Evolutionary conservation across 92 coral and sea anemone species (phyloP), one percentile per base, ranked within the genome.

Genomic region (Epizoanthus illoricatus): DNA sequence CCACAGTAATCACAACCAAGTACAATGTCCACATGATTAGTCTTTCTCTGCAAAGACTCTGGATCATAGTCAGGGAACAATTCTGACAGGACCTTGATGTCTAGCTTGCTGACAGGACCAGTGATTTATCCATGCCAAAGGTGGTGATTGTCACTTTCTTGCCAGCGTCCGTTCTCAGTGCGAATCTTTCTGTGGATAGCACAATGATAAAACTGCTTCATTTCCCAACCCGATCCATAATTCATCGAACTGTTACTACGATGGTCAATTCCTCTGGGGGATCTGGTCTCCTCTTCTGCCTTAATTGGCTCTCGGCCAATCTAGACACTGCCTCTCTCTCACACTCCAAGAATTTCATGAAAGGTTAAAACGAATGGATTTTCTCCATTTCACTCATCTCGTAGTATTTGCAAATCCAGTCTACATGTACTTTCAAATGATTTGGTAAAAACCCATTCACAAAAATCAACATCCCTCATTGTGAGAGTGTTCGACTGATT

Each of bases 81-180:
- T 57, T 85, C 59, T 47, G 85, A 65, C 8, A 91, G 61, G 74
- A 60, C 87, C 49, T 72, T 59, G 43, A 75, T 57, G 80, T 88
- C 81, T 64, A 85, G 57, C 76, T 83, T 79, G 65, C 88, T 84
- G 41, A 87, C 85, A 0, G 89, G 94, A 65, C 91, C 91, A 5
- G 94, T 87, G 20, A 90, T 90, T 83, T 80, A 54, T 81, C 91
- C 90, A 90, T 90, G 15, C 93, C 90, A 80, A 33, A 91, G 11
- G 92, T 90, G 15, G 45, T 80, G 79, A 86, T 80, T 13, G 61
- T 69, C 5, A 85, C 90, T 45, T 88, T 88, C 73, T 83, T 86
- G 7, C 91, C 94, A 7, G 88, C 63, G 73, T 12, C 59, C 5
- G 88, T 86, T 65, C 41, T 83, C 56, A 86, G 36, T 28, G 89